Conservation (phyloP, 2,888 invertebrate genomes). For the Cryptus armator region DNA sequence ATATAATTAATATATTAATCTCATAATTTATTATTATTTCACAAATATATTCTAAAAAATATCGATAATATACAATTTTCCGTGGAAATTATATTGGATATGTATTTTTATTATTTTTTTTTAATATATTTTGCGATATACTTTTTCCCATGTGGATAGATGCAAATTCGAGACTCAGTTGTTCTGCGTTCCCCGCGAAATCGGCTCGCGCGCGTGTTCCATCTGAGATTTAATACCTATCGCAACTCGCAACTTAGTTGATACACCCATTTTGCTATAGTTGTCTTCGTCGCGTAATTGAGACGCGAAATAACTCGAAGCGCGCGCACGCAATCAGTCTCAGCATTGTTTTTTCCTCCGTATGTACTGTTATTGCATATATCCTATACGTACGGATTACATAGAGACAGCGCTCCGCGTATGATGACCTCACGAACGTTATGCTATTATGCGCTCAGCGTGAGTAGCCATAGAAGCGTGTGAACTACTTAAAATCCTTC, state of each 20-base stretch:
- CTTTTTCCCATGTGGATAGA: too few relatives aligned
- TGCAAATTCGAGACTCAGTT: too few relatives aligned
- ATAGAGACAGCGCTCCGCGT: background rate
- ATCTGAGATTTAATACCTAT: background rate
- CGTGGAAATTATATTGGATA: too few relatives aligned
- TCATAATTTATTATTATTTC: too few relatives aligned
- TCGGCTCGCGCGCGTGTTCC: background rate
- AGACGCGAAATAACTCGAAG: constrained; percentile 37
- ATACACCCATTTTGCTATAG: background rate
- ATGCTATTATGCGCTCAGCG: constrained; percentile 45
- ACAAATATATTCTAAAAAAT: too few relatives aligned
- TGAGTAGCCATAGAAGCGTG: constrained; percentile 52
- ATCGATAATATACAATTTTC: too few relatives aligned
- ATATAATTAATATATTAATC: too few relatives aligned
- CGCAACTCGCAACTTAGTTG: background rate
- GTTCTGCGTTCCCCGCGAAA: background rate
- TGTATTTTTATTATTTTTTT: too few relatives aligned
- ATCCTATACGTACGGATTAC: constrained; percentile 2
- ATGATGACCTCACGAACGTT: constrained; percentile 7
- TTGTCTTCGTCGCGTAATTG: background rate
- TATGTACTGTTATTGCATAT: background rate
- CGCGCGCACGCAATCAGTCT: constrained; percentile 47
- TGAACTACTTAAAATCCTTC: constrained; percentile 49
- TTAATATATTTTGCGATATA: too few relatives aligned
- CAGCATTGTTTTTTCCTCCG: constrained; percentile 44